phyloP scores from a whole-genome alignment of 2,888 invertebrate genomes.

The Chymomyza fuscimana region DNA sequence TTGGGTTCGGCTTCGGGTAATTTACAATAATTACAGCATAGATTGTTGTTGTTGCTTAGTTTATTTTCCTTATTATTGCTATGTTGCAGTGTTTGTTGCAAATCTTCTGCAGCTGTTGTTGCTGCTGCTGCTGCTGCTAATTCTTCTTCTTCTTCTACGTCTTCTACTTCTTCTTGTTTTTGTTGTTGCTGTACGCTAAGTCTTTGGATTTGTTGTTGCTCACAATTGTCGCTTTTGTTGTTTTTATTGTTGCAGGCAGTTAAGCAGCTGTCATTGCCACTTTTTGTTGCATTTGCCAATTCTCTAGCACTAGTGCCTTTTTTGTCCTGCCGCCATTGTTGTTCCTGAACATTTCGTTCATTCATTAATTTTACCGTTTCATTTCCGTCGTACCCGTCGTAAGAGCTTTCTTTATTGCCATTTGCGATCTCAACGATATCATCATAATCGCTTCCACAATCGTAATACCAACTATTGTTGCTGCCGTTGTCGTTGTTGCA shows the following conservation, averaged over 20 bases:
- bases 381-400: conserved; percentile 62
- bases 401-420: conserved; percentile 24
- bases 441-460: conserved; percentile 52
- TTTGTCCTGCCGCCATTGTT: conserved; percentile 68
- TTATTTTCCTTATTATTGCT: conserved; percentile 72
- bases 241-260: conserved; percentile 42
- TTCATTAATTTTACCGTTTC: conserved; percentile 72
- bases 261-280: conserved; percentile 63
- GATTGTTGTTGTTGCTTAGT: conserved; percentile 60
- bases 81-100: conserved; percentile 55
- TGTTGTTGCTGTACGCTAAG: conserved; percentile 67
- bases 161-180: conserved; percentile 31
- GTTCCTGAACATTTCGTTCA: conserved; percentile 68
- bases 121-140: conserved; percentile 30
- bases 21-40: conserved; percentile 74
- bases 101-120: conserved; percentile 30
- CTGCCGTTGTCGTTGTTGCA: conserved; percentile 23
- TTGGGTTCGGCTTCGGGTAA: conserved; percentile 66
- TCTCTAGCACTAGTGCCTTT: conserved; percentile 50
- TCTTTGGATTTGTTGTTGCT: conserved; percentile 74
- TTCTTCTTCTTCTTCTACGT: conserved; percentile 32
- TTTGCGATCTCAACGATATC: conserved; percentile 51
- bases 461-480: conserved; percentile 50
- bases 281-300: conserved; percentile 43
- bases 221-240: conserved; percentile 35